These are phyloP conservation scores for Labeo calbasu DNA, from an alignment of 2,797 vertebrate genomes.

Conservation along the genomic window DNA sequence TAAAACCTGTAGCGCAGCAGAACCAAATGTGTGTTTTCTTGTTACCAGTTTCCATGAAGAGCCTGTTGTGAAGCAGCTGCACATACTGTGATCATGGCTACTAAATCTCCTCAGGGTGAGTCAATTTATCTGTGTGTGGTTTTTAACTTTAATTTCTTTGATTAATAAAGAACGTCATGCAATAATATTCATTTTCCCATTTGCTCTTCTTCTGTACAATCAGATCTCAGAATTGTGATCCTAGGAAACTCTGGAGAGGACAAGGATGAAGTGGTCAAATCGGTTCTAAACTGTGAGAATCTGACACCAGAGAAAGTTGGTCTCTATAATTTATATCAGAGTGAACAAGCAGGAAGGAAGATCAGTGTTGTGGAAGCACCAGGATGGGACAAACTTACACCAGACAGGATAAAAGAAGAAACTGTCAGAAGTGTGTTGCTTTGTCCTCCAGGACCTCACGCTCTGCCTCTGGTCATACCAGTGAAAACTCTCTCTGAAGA, in stretches of 20 bases:
- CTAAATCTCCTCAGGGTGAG: neutral
- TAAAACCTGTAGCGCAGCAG: neutral
- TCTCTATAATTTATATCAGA: rapidly evolving
- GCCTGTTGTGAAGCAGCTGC: neutral
- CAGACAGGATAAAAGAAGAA: conserved; percentile 42
- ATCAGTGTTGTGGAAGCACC: conserved; percentile 59
- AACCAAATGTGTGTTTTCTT: neutral
- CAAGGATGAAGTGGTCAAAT: conserved; percentile 60
- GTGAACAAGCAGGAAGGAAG: neutral
- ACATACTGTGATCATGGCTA: neutral
- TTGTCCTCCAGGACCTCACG: conserved; percentile 55
- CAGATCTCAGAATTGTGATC: conserved; percentile 58
- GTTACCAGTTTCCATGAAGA: neutral
- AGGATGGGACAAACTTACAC: conserved; percentile 48
- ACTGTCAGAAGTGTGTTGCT: neutral
- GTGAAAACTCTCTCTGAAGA: neutral
- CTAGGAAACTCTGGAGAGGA: conserved; percentile 61
- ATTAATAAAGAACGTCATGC: neutral
- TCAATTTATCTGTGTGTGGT: neutral
- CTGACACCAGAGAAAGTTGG: neutral
- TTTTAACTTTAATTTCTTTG: neutral
- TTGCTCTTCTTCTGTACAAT: neutral
- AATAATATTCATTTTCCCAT: neutral
- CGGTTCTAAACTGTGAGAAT: conserved; percentile 37
- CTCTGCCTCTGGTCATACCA: conserved; percentile 48